Conservation (phyloP, 2,113 vertebrate species). For the Theropithecus gelada region DNA sequence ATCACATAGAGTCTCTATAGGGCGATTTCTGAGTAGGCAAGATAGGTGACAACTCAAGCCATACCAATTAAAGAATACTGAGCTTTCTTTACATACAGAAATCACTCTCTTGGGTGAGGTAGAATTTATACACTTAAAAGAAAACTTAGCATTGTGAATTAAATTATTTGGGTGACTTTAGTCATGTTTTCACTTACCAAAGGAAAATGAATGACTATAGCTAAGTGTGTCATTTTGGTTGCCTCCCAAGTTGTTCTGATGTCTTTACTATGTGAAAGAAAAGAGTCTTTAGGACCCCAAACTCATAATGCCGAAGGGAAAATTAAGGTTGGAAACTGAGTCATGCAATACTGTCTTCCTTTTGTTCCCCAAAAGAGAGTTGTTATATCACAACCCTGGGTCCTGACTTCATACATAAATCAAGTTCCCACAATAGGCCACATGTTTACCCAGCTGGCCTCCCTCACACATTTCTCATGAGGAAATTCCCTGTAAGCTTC, state of each 20-base stretch:
- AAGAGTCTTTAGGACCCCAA: no score
- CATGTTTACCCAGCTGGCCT: no score
- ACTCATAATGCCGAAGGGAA: no score
- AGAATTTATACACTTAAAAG: not conserved
- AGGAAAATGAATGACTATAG: not conserved
- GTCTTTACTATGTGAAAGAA: not conserved
- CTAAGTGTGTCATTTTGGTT: not conserved
- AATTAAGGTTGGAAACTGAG: no score
- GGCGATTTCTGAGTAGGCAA: not conserved
- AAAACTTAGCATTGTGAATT: not conserved
- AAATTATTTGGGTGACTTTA: not conserved
- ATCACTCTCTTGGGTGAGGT: not conserved
- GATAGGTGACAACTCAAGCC: not conserved
- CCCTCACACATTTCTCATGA: no score
- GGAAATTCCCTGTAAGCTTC: no score
- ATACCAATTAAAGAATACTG: not conserved
- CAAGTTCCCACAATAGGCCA: no score
- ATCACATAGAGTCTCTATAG: not conserved
- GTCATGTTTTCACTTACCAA: not conserved
- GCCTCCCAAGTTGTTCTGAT: not conserved
- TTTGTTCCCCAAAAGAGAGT: no score
- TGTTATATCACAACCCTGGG: no score
- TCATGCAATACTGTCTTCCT: no score
- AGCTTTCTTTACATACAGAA: not conserved
- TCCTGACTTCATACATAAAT: no score